A percentile compares a stretch with the other conserved stretches of the same genome.
phyloP scores from a whole-genome alignment of 2,888 invertebrate genomes.

The Eilema griseolum region DNA sequence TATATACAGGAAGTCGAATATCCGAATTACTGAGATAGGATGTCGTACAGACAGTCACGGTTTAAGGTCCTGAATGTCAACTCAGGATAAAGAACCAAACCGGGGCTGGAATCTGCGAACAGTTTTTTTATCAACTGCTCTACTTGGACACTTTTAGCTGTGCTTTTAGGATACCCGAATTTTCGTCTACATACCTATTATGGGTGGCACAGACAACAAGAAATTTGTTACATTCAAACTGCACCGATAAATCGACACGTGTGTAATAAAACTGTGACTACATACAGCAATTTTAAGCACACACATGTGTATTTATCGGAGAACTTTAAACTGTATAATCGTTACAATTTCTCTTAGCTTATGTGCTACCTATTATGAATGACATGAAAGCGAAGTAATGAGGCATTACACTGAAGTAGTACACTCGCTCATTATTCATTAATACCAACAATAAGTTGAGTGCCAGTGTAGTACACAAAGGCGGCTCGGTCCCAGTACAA shows the following conservation, averaged over 20 bases:
- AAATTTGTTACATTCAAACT: no score
- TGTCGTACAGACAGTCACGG: neutral
- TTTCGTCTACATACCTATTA: neutral
- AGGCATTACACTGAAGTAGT: conserved; percentile 27
- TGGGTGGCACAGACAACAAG: neutral
- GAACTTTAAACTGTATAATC: no score
- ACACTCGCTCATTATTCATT: conserved; percentile 57
- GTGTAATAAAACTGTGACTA: no score
- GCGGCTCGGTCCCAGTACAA: conserved; percentile 72
- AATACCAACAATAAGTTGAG: conserved; percentile 63
- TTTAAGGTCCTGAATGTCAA: neutral
- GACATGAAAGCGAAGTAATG: neutral
- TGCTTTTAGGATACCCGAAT: no score
- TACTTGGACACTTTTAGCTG: no score
- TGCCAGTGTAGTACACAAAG: conserved; percentile 59
- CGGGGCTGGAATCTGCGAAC: neutral
- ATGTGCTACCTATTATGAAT: neutral
- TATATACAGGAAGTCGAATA: neutral
- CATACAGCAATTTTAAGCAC: no score
- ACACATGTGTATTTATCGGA: no score
- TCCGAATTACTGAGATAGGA: neutral
- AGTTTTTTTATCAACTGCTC: no score
- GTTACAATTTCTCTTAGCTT: no score
- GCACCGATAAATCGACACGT: no score
- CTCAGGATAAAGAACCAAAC: neutral